Base-by-base conservation (phyloP, 2,113 vertebrate species). In the Zosterops lateralis region DNA sequence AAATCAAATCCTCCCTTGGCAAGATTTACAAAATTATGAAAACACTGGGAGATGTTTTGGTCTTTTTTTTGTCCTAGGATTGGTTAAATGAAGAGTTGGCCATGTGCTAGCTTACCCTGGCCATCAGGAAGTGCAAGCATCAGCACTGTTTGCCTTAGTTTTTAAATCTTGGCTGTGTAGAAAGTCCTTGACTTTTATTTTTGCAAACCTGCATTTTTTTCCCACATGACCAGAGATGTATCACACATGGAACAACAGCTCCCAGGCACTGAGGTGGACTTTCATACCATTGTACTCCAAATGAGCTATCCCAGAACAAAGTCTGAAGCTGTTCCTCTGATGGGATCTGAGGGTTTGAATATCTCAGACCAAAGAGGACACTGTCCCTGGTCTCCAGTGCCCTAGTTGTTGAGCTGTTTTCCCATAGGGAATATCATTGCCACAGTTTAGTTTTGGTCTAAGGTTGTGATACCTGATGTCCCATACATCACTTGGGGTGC, bases 1-100 rank as follows among this genome's bases (percentile, higher is more conserved):
- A 92, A 92, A 91, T 93, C 24, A 91, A 78, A 91, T 73, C 38
- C 32, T 90, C 6, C 28, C 21, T 73, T 79, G 84, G 58, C 67
- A 91, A 90, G 58, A 25, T 70, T 92, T 58, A 76, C 42, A 85
- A 89, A 45, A 87, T 65, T 38, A 72, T 22, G 21, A 68, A 45
- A 82, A 82, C 57, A 68, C 4, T 50, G 57, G 44, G 54, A 82
- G 50, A 31, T 6, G 3, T 67, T 88, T 77, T 4, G 1, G 71
- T 42, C 28, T 54, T 61, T 38, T 38, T 85, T 87, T 76, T 74
- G 21, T 67, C 31, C 58, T 60, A 54, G 45, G 17, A 57, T 7
- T 91, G 62, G 54, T 90, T 70, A 93, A 91, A 75, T 65, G n/a
- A 84, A 65, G 54, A 79, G 25, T 19, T 72, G 44, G 45, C 76